Conservation (phyloP, 2,888 invertebrate species). For the Cryptocephalus moraei region DNA sequence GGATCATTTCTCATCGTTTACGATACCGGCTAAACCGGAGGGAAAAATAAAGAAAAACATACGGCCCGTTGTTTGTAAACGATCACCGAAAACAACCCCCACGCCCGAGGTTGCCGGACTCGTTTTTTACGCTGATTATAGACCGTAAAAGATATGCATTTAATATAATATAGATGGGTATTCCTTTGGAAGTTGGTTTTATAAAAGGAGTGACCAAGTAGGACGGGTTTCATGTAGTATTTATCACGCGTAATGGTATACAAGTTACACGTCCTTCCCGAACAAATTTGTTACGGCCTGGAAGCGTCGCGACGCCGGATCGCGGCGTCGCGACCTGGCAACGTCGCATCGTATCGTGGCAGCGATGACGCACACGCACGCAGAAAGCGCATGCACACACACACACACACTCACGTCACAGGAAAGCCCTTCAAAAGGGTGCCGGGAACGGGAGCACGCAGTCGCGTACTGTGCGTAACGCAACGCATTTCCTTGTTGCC, state of each 20-base stretch:
- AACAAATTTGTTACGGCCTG: too few species aligned
- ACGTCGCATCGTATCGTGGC: not conserved
- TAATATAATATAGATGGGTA: slow-evolving; percentile 10
- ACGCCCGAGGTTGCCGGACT: not conserved
- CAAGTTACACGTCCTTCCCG: too few species aligned
- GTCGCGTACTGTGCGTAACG: slow-evolving; percentile 23
- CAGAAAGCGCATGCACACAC: slow-evolving; percentile 15
- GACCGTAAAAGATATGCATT: not conserved
- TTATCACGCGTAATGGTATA: too few species aligned
- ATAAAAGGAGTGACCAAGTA: too few species aligned
- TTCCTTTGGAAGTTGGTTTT: slow-evolving; percentile 1
- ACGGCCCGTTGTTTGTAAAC: slow-evolving; percentile 1
- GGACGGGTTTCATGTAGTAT: too few species aligned
- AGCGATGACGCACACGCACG: slow-evolving; percentile 11
- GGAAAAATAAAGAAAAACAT: slow-evolving; percentile 6
- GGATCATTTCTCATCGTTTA: slow-evolving; percentile 5
- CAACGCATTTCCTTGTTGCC: slow-evolving; percentile 36
- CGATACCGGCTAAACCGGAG: slow-evolving; percentile 3
- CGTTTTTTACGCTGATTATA: not conserved
- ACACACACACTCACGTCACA: slow-evolving; percentile 11
- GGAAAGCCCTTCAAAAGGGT: slow-evolving; percentile 8
- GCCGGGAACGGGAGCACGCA: slow-evolving; percentile 14
- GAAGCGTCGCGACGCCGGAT: too few species aligned
- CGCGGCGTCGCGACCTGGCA: not conserved
- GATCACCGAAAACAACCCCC: not conserved